phyloP scores from a whole-genome alignment of 2,797 vertebrate species.

The Gorsachius magnificus region DNA sequence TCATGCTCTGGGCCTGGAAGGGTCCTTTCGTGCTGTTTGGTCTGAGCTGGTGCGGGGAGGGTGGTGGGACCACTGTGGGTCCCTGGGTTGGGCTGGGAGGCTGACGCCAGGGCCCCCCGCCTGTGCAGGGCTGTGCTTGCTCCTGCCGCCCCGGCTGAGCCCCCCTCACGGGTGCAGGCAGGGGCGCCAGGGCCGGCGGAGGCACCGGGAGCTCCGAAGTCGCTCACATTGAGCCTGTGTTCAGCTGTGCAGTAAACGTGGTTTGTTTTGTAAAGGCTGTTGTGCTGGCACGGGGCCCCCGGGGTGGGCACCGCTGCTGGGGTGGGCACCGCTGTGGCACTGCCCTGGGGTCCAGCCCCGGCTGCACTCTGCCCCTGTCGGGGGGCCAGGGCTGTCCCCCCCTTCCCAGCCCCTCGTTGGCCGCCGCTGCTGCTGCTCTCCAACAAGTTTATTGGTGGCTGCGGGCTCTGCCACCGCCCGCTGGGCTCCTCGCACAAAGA shows the following conservation, averaged over 20 bases:
- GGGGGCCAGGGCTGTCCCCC: fast-evolving
- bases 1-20: neutral
- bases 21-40: neutral
- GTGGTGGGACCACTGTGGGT: fast-evolving
- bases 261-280: conserved; percentile 21
- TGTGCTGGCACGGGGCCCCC: neutral
- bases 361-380: fast-evolving
- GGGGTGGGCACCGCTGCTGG: fast-evolving
- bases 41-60: neutral
- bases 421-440: neutral
- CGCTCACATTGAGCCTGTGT: conserved; percentile 64
- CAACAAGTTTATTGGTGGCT: conserved; percentile 26
- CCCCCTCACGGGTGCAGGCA: neutral
- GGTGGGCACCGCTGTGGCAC: neutral
- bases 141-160: neutral
- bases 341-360: neutral
- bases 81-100: neutral
- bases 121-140: neutral
- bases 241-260: conserved; percentile 43
- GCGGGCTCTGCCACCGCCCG: neutral
- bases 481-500: neutral
- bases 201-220: neutral
- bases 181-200: neutral
- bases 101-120: fast-evolving
- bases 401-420: neutral